phyloP scores from a whole-genome alignment of 2,113 vertebrate species.

The Stictonetta naevosa region DNA sequence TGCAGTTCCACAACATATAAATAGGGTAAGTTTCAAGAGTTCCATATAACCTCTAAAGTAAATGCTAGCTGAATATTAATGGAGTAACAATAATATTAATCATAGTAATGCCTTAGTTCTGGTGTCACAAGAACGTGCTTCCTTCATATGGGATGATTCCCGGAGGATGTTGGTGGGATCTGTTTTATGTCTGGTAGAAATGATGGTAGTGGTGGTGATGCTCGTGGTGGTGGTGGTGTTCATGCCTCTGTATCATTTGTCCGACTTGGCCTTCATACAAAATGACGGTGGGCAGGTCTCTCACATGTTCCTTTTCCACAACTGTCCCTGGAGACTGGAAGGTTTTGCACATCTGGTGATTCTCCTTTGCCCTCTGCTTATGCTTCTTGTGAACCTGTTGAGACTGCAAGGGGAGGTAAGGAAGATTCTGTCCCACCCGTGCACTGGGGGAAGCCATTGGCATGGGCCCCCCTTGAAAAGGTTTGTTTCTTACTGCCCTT shows the following conservation, averaged over 20 bases:
- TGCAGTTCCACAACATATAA: slow-evolving; percentile 77
- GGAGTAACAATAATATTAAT: slow-evolving; percentile 78
- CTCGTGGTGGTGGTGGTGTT: slow-evolving; percentile 97
- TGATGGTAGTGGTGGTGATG: slow-evolving; percentile 99
- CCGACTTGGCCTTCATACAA: slow-evolving; percentile 90
- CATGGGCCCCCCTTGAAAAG: slow-evolving; percentile 62
- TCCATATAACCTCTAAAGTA: slow-evolving; percentile 77
- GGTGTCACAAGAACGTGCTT: slow-evolving; percentile 31
- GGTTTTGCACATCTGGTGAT: slow-evolving; percentile 82
- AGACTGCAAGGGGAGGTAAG: slow-evolving; percentile 83
- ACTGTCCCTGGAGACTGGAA: slow-evolving; percentile 81
- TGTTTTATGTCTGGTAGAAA: slow-evolving; percentile 94
- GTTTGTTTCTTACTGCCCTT: slow-evolving; percentile 86
- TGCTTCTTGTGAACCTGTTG: slow-evolving; percentile 90
- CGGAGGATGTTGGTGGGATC: neutral
- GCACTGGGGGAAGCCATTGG: slow-evolving; percentile 74
- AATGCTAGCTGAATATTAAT: slow-evolving; percentile 78
- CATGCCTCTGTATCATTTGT: slow-evolving; percentile 94
- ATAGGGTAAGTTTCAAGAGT: slow-evolving; percentile 77
- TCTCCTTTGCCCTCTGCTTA: slow-evolving; percentile 92
- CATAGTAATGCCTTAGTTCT: slow-evolving; percentile 67
- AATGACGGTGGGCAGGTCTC: slow-evolving; percentile 88
- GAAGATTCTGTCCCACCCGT: slow-evolving; percentile 79
- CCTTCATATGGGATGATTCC: slow-evolving; percentile 66
- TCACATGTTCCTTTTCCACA: slow-evolving; percentile 89